Evolutionary conservation across 2,888 invertebrate genomes (phyloP).

Genomic region (Prosapia bicincta): DNA sequence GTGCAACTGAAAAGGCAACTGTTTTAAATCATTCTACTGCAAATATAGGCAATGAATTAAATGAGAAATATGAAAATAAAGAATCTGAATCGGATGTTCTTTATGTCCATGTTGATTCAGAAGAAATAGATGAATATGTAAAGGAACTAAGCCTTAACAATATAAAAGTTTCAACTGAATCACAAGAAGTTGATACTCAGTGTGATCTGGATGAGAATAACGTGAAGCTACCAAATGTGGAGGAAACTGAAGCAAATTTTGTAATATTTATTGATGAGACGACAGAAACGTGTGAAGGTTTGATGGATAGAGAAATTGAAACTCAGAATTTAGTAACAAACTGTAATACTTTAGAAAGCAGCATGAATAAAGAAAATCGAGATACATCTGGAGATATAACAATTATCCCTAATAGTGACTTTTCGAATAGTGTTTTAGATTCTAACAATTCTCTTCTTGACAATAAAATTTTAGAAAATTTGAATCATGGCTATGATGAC

Average conservation of each 20-base stretch:
- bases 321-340: neutral
- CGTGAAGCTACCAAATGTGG: constrained; percentile 7
- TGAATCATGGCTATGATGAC: constrained; percentile 10
- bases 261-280: constrained; percentile 23
- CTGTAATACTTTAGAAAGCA: constrained; percentile 6
- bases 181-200: neutral
- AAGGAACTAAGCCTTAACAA: constrained; percentile 2
- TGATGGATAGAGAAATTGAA: neutral
- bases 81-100: constrained; percentile 2
- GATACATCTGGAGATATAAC: constrained; percentile 4
- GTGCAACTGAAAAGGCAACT: too few relatives aligned
- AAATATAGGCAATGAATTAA: neutral
- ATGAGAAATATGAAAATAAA: neutral
- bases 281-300: neutral
- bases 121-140: constrained; percentile 15
- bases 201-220: neutral
- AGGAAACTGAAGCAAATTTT: constrained; percentile 17
- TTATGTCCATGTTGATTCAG: constrained; percentile 18
- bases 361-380: neutral
- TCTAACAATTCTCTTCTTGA: neutral
- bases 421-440: neutral
- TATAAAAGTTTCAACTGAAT: neutral
- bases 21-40: too few relatives aligned
- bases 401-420: neutral
- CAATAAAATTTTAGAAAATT: neutral